A percentile compares a stretch with the other conserved stretches of the same genome.
phyloP scores from a whole-genome alignment of 2,888 invertebrate species.

The Cheilosia soror region DNA sequence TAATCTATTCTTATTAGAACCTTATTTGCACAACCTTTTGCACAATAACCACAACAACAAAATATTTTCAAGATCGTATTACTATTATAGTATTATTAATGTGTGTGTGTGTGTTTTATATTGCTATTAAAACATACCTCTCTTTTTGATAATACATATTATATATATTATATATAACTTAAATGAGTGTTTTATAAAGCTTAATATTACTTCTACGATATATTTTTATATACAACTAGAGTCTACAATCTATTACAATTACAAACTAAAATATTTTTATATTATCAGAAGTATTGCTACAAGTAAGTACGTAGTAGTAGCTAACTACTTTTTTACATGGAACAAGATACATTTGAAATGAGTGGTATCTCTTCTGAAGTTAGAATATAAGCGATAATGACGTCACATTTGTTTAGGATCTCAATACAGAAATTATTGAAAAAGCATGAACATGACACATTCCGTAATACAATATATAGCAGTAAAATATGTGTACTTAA shows the following conservation, averaged over 20 bases:
- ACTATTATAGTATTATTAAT: slow-evolving; percentile 66
- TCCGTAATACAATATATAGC: slow-evolving; percentile 61
- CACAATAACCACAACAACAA: slow-evolving; percentile 58
- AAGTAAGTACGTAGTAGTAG: slow-evolving; percentile 49
- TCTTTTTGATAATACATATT: slow-evolving; percentile 57
- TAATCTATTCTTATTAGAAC: slow-evolving; percentile 43
- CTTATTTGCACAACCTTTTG: slow-evolving; percentile 69
- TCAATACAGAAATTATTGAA: slow-evolving; percentile 60
- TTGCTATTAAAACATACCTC: slow-evolving; percentile 55
- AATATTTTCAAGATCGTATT: slow-evolving; percentile 48
- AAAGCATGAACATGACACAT: slow-evolving; percentile 73
- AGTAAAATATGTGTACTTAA: slow-evolving; percentile 62
- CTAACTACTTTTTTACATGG: slow-evolving; percentile 64
- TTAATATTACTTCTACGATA: slow-evolving; percentile 71
- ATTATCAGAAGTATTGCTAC: slow-evolving; percentile 68
- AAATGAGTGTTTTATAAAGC: slow-evolving; percentile 62
- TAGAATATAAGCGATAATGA: slow-evolving; percentile 61
- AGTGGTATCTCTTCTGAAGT: slow-evolving; percentile 49
- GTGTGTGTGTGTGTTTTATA: slow-evolving; percentile 50
- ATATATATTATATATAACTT: slow-evolving; percentile 6
- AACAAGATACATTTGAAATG: slow-evolving; percentile 32
- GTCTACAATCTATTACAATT: slow-evolving; percentile 69
- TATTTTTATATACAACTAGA: slow-evolving; percentile 71
- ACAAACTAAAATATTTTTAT: slow-evolving; percentile 73
- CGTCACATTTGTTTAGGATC: slow-evolving; percentile 73